Base-by-base conservation (phyloP, 2,888 invertebrate species). In the Melipona bicolor region DNA sequence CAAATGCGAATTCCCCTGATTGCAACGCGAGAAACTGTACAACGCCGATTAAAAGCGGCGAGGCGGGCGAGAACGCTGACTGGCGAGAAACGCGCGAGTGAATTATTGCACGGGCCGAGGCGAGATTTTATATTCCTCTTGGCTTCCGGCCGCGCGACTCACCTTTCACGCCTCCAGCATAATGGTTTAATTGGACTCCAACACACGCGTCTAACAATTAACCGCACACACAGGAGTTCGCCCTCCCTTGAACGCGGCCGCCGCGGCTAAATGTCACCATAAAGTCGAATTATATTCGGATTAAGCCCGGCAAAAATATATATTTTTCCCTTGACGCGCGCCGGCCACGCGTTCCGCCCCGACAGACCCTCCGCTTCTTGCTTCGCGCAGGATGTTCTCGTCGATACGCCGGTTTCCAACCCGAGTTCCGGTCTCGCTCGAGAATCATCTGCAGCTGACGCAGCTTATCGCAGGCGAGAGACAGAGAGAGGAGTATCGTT, bases 111-210 rank as follows among this genome's bases (percentile, higher is more conserved):
- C 83, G 36, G 76, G 9, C 43, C 43, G 43, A 69, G 84, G 68
- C 73, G 89, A 89, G 89, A 87, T 90, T 92, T 92, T 88, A 90
- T 87, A 87, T 92, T 88, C 88, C 88, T 88, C 86, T 75, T 85
- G 80, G 79, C 74, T 73, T 64, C 56, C 70, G 9, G 81, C 15
- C 52, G 49, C 61, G 62, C 61, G 36, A 62, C 74, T 77, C 73
- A 74, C 81, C 84, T 80, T 84, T 83, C 77, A 69, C 84, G 80
- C 76, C 86, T 27, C 83, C 75, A 78, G 85, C 87, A 89, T 92
- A 91, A 92, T 90, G 89, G 90, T 88, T 92, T 92, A 92, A 92
- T 92, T 92, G 92, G 90, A 92, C 87, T 83, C 87, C 87, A 87
- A 87, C 89, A 86, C 81, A 88, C 84, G 83, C 76, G 87, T 89